Base-by-base conservation (phyloP, 2,113 vertebrate species). In the Alouatta palliata region DNA sequence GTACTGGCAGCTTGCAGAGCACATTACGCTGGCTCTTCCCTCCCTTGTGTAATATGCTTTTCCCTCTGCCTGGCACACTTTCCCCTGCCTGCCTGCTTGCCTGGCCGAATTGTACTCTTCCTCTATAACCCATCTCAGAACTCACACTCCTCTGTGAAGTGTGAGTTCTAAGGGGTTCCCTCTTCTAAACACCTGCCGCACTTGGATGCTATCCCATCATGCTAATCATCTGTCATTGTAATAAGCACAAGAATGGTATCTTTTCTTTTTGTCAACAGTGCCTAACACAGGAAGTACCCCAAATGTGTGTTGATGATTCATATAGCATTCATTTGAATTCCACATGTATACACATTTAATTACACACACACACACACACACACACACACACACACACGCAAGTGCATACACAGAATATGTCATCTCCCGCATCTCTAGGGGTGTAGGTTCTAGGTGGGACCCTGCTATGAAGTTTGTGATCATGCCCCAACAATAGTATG, bases 181-280 rank as follows among this genome's bases (percentile, higher is more conserved):
- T 75, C 19, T 71, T 23, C 35, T 27, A 16, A n/a, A 86, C 17
- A 8, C 35, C 61, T 58, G 49, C 32, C n/a, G 64, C 2, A 64
- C 64, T 35, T 11, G 21, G 58, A 58, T 14, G 20, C 40, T 76
- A 58, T 2, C 30, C 37, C 32, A 52, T 6, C 16, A 6, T 4
- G 10, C 19, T 25, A 49, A 75, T 77, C 47, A 49, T 5, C 21
- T 54, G 40, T 94, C 56, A 84, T 1, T 25, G 20, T 68, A 58
- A 76, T 7, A 73, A 30, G 89, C 37, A 76, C n/a, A 45, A 58
- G 47, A 94, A 32, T 3, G 43, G 12, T 43, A 37, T 68, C 37
- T 70, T 95, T 73, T 47, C 35, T 73, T 79, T 84, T 87, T 73
- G 35, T 91, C 40, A 70, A 30, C 76, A 83, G 79, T n/a, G 27